Conservation (phyloP, 2,113 vertebrate genomes). For the Pagrus major region DNA sequence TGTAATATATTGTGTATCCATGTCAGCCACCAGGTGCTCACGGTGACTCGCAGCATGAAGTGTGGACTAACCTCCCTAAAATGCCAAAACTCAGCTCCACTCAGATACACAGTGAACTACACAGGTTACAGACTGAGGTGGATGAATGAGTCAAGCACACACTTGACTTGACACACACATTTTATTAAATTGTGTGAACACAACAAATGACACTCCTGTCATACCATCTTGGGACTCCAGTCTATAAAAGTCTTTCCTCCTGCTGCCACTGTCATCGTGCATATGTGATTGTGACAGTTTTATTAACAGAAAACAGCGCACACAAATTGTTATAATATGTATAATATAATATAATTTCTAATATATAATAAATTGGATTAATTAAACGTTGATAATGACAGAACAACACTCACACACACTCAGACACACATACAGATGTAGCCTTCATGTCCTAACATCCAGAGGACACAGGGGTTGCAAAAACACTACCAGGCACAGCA, state of each 20-base stretch:
- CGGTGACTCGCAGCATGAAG: not conserved
- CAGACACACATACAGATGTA: not conserved
- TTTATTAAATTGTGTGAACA: constrained; percentile 10
- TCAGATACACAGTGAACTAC: not conserved
- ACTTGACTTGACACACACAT: constrained; percentile 11
- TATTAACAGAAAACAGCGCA: constrained; percentile 3
- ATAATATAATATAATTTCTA: no score
- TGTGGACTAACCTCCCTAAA: not conserved
- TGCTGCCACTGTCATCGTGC: not conserved
- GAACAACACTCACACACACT: not conserved
- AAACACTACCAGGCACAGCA: not conserved
- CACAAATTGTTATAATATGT: not conserved
- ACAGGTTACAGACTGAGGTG: not conserved
- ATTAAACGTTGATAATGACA: no score
- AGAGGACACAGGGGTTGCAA: constrained; percentile 6
- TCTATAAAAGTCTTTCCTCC: not conserved
- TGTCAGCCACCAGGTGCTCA: not conserved
- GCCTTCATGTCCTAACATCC: constrained; percentile 3
- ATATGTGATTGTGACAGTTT: constrained; percentile 21
- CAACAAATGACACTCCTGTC: not conserved
- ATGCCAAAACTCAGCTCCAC: not conserved
- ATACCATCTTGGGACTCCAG: not conserved
- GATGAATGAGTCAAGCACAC: constrained; percentile 22
- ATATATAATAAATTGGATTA: no score
- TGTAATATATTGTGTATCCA: not conserved